Evolutionary conservation across 1,140 invertebrate species (phyloP).

Genomic region (Drosophila elegans): DNA sequence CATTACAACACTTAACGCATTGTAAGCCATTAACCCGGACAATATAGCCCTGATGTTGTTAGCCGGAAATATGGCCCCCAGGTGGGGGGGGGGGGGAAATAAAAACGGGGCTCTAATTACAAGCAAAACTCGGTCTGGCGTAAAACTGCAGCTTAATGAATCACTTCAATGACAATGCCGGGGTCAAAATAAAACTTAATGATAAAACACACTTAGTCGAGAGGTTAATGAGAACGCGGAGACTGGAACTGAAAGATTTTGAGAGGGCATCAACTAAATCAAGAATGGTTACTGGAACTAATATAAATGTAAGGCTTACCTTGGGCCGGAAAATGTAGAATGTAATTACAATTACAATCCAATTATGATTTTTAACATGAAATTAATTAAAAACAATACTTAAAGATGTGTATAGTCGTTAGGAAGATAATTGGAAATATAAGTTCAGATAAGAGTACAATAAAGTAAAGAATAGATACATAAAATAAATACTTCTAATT

Average conservation of each 20-base stretch:
- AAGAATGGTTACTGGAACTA: constrained; percentile 12
- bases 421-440: background rate
- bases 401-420: too few relatives aligned
- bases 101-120: constrained; percentile 51
- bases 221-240: constrained; percentile 32
- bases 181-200: constrained; percentile 37
- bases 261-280: background rate
- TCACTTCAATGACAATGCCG: constrained; percentile 63
- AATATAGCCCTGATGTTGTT: constrained; percentile 52
- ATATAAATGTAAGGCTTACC: constrained; percentile 5
- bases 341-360: constrained; percentile 8
- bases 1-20: constrained; percentile 50
- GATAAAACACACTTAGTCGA: constrained; percentile 33
- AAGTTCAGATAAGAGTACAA: background rate
- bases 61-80: constrained; percentile 42
- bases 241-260: constrained; percentile 8
- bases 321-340: constrained; percentile 11
- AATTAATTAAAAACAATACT: background rate
- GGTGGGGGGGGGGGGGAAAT: constrained; percentile 14
- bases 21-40: constrained; percentile 61
- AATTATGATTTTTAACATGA: constrained; percentile 1
- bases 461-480: too few relatives aligned
- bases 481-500: too few relatives aligned
- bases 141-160: constrained; percentile 66
- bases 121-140: constrained; percentile 46